Evolutionary conservation across 2,113 vertebrate genomes (phyloP).

Genomic region (Trogon melanurus): DNA sequence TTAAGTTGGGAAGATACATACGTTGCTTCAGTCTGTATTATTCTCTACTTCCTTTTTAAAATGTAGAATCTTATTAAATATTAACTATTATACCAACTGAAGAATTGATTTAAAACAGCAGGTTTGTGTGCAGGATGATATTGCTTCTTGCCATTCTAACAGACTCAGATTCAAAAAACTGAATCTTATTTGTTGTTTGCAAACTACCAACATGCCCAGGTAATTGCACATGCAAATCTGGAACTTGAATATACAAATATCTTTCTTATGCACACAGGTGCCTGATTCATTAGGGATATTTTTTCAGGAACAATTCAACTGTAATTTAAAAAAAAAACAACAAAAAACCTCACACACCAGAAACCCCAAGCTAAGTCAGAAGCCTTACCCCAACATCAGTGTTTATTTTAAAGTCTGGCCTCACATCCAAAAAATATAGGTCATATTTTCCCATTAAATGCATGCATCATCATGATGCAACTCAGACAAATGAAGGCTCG

Average conservation of each 20-base stretch:
- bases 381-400: neutral
- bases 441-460: neutral
- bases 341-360: neutral
- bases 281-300: neutral
- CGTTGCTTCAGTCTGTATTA: neutral
- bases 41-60: constrained; percentile 33
- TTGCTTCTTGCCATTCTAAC: neutral
- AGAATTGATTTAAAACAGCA: constrained; percentile 51
- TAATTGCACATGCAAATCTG: neutral
- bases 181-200: neutral
- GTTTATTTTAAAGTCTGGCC: neutral
- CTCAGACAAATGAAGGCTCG: neutral
- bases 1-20: neutral
- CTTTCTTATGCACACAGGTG: neutral
- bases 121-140: neutral
- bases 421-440: neutral
- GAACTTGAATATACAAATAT: neutral
- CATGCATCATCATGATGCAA: neutral
- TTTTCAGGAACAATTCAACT: neutral
- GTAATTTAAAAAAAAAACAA: neutral
- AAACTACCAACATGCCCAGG: neutral
- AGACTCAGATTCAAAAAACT: neutral
- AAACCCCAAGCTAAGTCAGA: neutral
- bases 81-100: constrained; percentile 43
- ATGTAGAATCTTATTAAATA: constrained; percentile 61